These are phyloP conservation scores for Pomphorhynchus laevis DNA, from an alignment of 1,140 invertebrate genomes.

Conservation along the genomic window DNA sequence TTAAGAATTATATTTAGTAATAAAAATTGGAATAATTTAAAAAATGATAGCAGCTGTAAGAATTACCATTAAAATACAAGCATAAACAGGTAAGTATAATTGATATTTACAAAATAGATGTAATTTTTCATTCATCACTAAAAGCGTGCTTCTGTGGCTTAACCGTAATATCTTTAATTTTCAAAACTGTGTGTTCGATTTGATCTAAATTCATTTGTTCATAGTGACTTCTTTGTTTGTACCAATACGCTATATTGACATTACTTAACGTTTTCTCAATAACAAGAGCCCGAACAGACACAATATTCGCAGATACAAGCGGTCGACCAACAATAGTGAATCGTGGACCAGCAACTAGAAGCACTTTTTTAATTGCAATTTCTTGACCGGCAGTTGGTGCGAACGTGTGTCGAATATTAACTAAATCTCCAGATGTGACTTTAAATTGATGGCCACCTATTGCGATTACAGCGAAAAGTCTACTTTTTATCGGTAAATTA, in stretches of 20 bases:
- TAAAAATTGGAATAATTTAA: too few relatives aligned
- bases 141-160: too few relatives aligned
- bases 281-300: slow-evolving; percentile 5
- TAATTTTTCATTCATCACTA: too few relatives aligned
- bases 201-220: slow-evolving; percentile 7
- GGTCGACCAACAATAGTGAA: slow-evolving; percentile 49
- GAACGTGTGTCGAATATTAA: slow-evolving; percentile 44
- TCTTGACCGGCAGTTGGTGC: slow-evolving; percentile 40
- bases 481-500: too few relatives aligned
- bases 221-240: slow-evolving; percentile 8
- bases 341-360: slow-evolving; percentile 41
- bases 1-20: too few relatives aligned
- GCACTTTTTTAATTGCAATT: slow-evolving; percentile 35
- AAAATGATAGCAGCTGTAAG: too few relatives aligned
- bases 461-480: slow-evolving; percentile 49
- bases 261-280: slow-evolving; percentile 10
- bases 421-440: slow-evolving; percentile 44
- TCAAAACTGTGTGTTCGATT: too few relatives aligned
- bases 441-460: slow-evolving; percentile 46
- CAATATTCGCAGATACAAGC: slow-evolving; percentile 25
- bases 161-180: too few relatives aligned
- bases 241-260: slow-evolving; percentile 4
- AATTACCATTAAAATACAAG: too few relatives aligned
- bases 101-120: too few relatives aligned
- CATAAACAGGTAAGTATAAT: too few relatives aligned